These are phyloP conservation scores for Sphaeramia orbicularis DNA, from an alignment of 2,797 vertebrate genomes.

Conservation along the genomic window DNA sequence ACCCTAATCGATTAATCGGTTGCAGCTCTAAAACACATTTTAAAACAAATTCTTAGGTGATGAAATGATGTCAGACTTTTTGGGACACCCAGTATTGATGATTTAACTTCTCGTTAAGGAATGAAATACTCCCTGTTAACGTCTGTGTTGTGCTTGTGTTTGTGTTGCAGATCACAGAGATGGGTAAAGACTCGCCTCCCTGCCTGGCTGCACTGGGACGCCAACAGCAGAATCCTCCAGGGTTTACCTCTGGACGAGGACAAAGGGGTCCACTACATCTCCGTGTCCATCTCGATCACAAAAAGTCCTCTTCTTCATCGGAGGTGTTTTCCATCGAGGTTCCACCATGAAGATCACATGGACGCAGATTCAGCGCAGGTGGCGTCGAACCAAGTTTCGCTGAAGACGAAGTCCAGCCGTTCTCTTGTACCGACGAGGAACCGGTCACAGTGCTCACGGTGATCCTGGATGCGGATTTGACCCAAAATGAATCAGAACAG, in stretches of 20 bases:
- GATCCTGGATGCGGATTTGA: conserved; percentile 96
- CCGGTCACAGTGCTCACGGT: conserved; percentile 95
- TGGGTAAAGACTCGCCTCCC: conserved; percentile 92
- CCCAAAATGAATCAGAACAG: conserved; percentile 95
- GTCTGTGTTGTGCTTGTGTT: background rate
- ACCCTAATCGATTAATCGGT: too few relatives aligned
- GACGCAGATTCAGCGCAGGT: conserved; percentile 86
- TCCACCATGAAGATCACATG: conserved; percentile 92
- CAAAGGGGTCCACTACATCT: conserved; percentile 95
- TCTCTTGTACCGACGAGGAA: conserved; percentile 89
- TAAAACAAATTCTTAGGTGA: too few relatives aligned
- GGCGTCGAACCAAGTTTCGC: conserved; percentile 71
- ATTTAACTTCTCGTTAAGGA: too few relatives aligned
- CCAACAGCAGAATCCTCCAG: conserved; percentile 83
- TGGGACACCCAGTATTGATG: too few relatives aligned
- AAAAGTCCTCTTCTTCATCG: conserved; percentile 75
- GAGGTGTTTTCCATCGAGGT: conserved; percentile 95
- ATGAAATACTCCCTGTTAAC: background rate
- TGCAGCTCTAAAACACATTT: too few relatives aligned
- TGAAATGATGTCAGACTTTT: too few relatives aligned
- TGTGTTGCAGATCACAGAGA: conserved; percentile 87
- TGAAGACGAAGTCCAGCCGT: conserved; percentile 70
- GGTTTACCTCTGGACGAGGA: conserved; percentile 95
- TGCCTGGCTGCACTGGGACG: conserved; percentile 94
- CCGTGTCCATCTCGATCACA: conserved; percentile 87